phyloP scores from a whole-genome alignment of 1,140 invertebrate genomes.

The Macrocentrus cingulum region DNA sequence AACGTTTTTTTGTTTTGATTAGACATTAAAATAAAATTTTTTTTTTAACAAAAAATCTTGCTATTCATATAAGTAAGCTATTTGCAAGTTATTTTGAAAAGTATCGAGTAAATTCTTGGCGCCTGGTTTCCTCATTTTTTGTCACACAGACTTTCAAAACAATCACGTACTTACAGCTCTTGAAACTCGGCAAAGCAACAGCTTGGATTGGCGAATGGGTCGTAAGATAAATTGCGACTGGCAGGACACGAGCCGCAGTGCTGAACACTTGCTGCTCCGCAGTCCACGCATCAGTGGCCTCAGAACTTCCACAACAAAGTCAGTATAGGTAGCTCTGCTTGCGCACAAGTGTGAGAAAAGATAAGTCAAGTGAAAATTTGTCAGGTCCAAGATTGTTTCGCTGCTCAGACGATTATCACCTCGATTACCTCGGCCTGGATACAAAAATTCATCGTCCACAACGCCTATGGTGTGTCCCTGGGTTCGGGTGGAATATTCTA shows the following conservation, averaged over 20 bases:
- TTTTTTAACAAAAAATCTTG: too few species aligned
- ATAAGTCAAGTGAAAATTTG: not conserved
- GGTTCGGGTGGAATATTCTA: constrained; percentile 49
- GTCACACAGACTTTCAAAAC: not conserved
- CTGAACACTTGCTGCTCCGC: constrained; percentile 47
- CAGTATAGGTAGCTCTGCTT: constrained; percentile 23
- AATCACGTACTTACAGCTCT: constrained; percentile 30
- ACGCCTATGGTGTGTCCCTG: constrained; percentile 48
- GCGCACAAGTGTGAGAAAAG: not conserved
- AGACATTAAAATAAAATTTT: constrained; percentile 9
- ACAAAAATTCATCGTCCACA: constrained; percentile 39
- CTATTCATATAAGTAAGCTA: not conserved
- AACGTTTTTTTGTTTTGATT: not conserved
- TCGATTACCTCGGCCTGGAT: constrained; percentile 44
- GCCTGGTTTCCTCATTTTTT: too few species aligned
- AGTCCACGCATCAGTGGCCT: constrained; percentile 44
- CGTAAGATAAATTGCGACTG: constrained; percentile 41
- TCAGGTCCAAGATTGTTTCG: constrained; percentile 54
- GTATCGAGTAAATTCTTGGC: too few species aligned
- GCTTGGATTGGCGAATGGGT: constrained; percentile 52
- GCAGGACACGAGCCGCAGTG: constrained; percentile 48
- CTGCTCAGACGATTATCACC: constrained; percentile 51
- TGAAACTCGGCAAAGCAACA: constrained; percentile 49
- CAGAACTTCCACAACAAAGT: constrained; percentile 50
- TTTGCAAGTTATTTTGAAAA: too few species aligned